Conservation (phyloP, 2,797 vertebrate genomes). For the Sternotherus odoratus region DNA sequence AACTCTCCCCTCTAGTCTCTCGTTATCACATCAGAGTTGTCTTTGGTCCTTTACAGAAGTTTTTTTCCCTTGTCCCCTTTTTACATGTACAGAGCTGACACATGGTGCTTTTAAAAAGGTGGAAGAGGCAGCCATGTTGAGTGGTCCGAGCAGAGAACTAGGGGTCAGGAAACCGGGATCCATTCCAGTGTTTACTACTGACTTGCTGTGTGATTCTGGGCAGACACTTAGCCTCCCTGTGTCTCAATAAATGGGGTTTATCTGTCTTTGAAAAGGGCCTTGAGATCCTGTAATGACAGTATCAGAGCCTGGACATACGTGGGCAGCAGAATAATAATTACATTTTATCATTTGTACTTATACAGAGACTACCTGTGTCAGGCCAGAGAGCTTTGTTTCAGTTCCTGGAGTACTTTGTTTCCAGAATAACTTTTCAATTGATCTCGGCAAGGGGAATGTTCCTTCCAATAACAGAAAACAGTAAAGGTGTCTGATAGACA, state of each 20-base stretch:
- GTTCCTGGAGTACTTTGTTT: background rate
- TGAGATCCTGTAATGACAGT: background rate
- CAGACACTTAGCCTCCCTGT: background rate
- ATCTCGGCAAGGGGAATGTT: constrained; percentile 23
- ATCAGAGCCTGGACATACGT: too few relatives aligned
- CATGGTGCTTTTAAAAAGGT: background rate
- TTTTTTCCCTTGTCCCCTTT: background rate
- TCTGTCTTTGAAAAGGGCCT: background rate
- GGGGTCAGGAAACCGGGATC: background rate
- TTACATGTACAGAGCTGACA: background rate
- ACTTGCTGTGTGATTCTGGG: background rate
- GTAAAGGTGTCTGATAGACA: background rate
- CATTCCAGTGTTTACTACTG: background rate
- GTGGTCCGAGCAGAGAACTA: background rate
- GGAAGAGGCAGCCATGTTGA: background rate
- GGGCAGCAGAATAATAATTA: too few relatives aligned
- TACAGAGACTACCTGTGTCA: background rate
- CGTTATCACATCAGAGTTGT: background rate
- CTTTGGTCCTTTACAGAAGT: background rate
- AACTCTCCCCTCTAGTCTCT: background rate
- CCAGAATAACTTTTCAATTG: constrained; percentile 19
- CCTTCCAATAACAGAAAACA: constrained; percentile 37
- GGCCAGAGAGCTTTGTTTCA: background rate
- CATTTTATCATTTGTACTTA: too few relatives aligned
- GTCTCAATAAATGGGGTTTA: background rate